Evolutionary conservation across 2,113 vertebrate genomes (phyloP).

Genomic region (Petromus typicus): DNA sequence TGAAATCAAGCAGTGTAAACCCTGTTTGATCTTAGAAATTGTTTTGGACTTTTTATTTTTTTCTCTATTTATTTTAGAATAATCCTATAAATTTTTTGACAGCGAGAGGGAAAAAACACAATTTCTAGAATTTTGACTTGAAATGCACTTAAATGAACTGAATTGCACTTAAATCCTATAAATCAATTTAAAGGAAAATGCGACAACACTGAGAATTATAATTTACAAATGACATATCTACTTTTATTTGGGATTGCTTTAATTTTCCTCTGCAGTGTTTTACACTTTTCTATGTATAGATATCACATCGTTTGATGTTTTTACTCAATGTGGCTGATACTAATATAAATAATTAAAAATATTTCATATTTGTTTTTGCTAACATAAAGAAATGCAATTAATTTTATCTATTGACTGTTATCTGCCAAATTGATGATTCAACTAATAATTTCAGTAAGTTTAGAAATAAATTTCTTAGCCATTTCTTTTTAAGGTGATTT

Average conservation of each 20-base stretch:
- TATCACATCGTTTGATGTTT: background rate
- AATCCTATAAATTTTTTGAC: background rate
- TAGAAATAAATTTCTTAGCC: background rate
- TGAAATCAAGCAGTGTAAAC: background rate
- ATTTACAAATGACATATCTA: background rate
- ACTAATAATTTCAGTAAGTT: background rate
- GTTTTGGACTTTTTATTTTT: background rate
- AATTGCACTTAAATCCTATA: background rate
- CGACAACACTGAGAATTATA: background rate
- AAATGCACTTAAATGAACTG: background rate
- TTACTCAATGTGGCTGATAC: background rate
- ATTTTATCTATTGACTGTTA: background rate
- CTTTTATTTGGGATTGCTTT: background rate
- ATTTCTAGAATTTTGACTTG: background rate
- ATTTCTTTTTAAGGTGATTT: background rate
- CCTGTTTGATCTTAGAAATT: background rate
- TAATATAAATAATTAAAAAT: background rate
- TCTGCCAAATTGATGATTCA: background rate
- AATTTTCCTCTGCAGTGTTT: background rate
- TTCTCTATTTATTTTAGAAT: conserved; percentile 1
- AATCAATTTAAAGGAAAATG: background rate
- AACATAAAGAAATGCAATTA: background rate
- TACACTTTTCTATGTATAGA: background rate
- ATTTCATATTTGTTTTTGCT: background rate
- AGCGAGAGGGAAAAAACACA: background rate